phyloP scores from a whole-genome alignment of 2,888 invertebrate species.

The Podabrus alpinus region DNA sequence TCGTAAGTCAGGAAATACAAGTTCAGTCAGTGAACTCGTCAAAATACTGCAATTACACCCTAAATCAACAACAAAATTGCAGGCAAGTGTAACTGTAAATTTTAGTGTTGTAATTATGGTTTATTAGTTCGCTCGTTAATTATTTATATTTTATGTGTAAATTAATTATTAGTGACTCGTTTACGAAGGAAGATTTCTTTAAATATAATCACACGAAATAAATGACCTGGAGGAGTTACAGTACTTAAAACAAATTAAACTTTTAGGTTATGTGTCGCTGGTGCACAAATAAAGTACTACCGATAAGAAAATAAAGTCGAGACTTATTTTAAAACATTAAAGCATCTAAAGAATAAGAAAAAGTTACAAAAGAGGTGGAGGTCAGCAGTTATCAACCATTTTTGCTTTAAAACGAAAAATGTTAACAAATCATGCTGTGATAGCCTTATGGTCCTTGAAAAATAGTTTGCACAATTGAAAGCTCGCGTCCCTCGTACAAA shows the following conservation, averaged over 20 bases:
- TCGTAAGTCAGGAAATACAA: not conserved
- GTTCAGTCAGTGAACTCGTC: slow-evolving; percentile 1
- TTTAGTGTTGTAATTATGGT: not conserved
- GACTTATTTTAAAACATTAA: not conserved
- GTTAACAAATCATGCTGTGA: not conserved
- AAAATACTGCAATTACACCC: slow-evolving; percentile 3
- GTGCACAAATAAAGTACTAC: too few species aligned
- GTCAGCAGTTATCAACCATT: not conserved
- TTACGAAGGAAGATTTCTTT: not conserved
- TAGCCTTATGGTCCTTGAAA: not conserved
- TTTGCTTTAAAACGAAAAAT: not conserved
- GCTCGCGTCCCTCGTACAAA: not conserved
- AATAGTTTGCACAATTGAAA: not conserved
- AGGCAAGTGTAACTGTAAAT: not conserved
- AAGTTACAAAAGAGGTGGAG: not conserved
- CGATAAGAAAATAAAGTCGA: not conserved
- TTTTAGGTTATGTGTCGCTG: not conserved
- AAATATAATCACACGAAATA: not conserved
- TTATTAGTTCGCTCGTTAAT: not conserved
- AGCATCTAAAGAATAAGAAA: not conserved
- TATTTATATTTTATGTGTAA: not conserved
- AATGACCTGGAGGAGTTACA: not conserved
- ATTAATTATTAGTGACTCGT: not conserved
- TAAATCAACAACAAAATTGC: not conserved
- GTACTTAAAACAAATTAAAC: not conserved